A percentile compares a stretch with the other conserved stretches of the same genome.
Conservation (phyloP, 2,888 invertebrate genomes). For the Drosophila neotestacea region DNA sequence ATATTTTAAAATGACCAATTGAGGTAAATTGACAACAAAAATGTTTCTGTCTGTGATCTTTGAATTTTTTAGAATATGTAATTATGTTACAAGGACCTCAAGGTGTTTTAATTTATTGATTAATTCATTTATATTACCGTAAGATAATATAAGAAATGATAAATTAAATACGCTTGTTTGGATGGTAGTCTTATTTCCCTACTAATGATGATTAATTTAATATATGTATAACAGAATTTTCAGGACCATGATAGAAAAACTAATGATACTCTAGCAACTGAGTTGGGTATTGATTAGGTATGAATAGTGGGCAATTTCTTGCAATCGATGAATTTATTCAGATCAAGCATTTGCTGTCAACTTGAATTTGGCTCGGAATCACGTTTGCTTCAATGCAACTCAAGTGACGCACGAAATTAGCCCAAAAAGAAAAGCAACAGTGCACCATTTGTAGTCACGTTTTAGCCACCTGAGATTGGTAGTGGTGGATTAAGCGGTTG, state of each 20-base stretch:
- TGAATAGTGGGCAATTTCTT: conserved; percentile 4
- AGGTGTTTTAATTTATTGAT: no score
- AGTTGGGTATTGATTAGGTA: not conserved
- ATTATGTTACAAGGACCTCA: no score
- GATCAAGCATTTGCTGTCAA: conserved; percentile 40
- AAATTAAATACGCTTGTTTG: no score
- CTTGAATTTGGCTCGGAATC: conserved; percentile 33
- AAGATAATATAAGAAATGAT: no score
- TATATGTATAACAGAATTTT: no score
- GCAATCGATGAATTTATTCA: conserved; percentile 23
- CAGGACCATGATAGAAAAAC: not conserved
- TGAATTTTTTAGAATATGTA: no score
- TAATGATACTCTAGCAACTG: not conserved
- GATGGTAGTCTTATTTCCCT: no score
- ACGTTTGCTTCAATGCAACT: conserved; percentile 40
- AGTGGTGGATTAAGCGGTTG: conserved; percentile 65
- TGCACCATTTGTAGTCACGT: conserved; percentile 68
- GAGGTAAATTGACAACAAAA: no score
- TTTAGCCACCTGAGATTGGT: conserved; percentile 65
- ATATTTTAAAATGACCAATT: no score
- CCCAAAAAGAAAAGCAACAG: conserved; percentile 48
- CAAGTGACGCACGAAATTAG: conserved; percentile 71
- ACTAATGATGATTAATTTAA: no score
- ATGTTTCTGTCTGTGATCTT: no score
- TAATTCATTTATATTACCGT: no score